Evolutionary conservation across 2,888 invertebrate genomes (phyloP).

Genomic region (Cryptocephalus moraei): DNA sequence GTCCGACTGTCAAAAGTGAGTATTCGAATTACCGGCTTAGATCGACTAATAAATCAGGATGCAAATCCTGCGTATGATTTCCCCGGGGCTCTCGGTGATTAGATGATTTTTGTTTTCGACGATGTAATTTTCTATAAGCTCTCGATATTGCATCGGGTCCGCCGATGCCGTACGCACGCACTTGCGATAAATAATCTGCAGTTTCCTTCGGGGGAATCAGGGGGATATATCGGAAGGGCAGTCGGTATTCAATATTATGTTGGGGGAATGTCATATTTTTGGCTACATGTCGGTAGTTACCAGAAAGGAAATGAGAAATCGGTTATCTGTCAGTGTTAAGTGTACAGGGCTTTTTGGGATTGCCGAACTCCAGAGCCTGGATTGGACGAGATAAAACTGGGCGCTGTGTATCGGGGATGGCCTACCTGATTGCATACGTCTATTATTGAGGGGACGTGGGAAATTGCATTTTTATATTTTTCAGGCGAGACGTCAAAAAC

Average conservation of each 20-base stretch:
- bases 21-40: too few relatives aligned
- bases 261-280: slow-evolving; percentile 16
- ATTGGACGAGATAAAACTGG: too few relatives aligned
- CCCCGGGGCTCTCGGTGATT: background rate
- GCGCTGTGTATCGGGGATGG: too few relatives aligned
- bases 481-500: too few relatives aligned
- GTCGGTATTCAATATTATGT: slow-evolving; percentile 15
- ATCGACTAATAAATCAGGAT: background rate
- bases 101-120: slow-evolving; percentile 19
- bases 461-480: too few relatives aligned
- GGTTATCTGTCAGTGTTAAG: slow-evolving; percentile 2
- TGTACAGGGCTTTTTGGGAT: too few relatives aligned
- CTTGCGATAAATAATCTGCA: slow-evolving; percentile 26
- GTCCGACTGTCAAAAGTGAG: too few relatives aligned
- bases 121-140: slow-evolving; percentile 22
- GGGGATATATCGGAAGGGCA: slow-evolving; percentile 16
- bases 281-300: slow-evolving; percentile 1
- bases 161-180: slow-evolving; percentile 16
- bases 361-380: too few relatives aligned
- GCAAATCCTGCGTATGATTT: slow-evolving; percentile 2
- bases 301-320: slow-evolving; percentile 8
- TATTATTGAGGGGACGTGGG: too few relatives aligned
- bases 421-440: too few relatives aligned
- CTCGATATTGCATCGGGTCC: background rate
- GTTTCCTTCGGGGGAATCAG: slow-evolving; percentile 20